Evolutionary conservation across 2,113 vertebrate species (phyloP), one percentile per base, ranked within the genome.

Genomic region (Misgurnus anguillicaudatus): DNA sequence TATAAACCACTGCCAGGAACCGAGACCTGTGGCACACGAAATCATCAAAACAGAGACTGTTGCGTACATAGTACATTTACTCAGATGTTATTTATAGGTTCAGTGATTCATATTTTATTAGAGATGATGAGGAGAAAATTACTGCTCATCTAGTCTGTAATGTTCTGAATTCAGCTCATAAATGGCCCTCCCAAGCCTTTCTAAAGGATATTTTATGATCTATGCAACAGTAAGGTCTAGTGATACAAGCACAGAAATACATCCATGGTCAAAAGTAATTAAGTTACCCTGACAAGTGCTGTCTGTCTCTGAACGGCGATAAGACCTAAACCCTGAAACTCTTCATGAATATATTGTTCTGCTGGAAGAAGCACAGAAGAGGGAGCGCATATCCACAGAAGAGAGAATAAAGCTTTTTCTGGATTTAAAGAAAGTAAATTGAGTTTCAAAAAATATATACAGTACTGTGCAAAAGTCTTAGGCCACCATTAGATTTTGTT

Each of bases 221-320:
- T 62, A 39, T 48, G 72, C 21, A 74, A 41, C 21, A 4, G 41
- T 45, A 64, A 51, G 47, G 45, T 76, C 31, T 14, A 31, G 41
- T 48, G 51, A 76, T 53, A 53, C 6, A 76, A 53, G 74, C 74
- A 53, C 11, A 63, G 61, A 38, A 47, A 48, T 76, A 36, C 45
- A 76, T 63, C 72, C 45, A 65, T n/a, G 10, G 24, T 53, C 17
- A 39, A 47, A 64, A 38, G 60, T 53, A 76, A 64, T 76, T 64
- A 76, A 65, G 60, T 76, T 76, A 64, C 58, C 64, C 74, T 64
- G 61, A 64, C 61, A 65, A 74, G 72, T 48, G 72, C 57, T 48
- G 60, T 76, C 55, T 45, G 72, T 63, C 58, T 61, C 72, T 42
- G 58, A 63, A 41, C 21, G 48, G 9, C 47, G 60, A 76, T 31